Percentiles rank a stretch among this genome's conserved stretches.
phyloP scores from a whole-genome alignment of 2,888 invertebrate genomes.

The Xanthorhoe designata region DNA sequence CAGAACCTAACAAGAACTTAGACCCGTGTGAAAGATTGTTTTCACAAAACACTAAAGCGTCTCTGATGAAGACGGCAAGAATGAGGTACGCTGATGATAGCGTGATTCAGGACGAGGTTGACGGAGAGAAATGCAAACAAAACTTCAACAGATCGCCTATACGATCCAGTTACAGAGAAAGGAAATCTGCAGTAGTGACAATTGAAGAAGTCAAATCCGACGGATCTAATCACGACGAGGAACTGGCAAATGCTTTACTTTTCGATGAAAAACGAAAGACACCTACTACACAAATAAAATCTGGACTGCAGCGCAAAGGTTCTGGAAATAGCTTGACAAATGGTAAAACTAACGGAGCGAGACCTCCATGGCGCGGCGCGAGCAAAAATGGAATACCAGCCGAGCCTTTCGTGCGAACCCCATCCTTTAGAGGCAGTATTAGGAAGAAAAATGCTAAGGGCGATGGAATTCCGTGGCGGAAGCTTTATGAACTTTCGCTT shows the following conservation, averaged over 20 bases:
- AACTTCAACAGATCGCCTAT: constrained; percentile 69
- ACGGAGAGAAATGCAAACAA: constrained; percentile 74
- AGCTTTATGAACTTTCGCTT: constrained; percentile 84
- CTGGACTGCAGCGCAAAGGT: constrained; percentile 63
- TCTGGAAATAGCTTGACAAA: constrained; percentile 64
- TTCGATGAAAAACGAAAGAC: constrained; percentile 75
- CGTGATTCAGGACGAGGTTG: constrained; percentile 73
- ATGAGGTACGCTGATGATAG: constrained; percentile 85
- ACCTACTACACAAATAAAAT: constrained; percentile 56
- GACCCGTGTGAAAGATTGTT: constrained; percentile 84
- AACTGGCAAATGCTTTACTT: constrained; percentile 66
- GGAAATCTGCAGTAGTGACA: constrained; percentile 78
- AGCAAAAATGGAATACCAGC: constrained; percentile 66
- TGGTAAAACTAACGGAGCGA: constrained; percentile 69
- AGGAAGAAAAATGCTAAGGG: constrained; percentile 71
- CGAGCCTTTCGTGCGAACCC: constrained; percentile 71
- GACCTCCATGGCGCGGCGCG: constrained; percentile 80
- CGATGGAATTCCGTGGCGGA: constrained; percentile 82
- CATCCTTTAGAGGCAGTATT: constrained; percentile 76
- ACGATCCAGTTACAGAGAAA: constrained; percentile 75
- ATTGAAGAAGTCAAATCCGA: constrained; percentile 81
- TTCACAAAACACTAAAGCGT: constrained; percentile 85
- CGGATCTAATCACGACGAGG: constrained; percentile 71
- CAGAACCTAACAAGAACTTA: constrained; percentile 64
- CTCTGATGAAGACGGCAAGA: constrained; percentile 86